These are phyloP conservation scores for Leptinotarsa tumamoca DNA, from an alignment of 2,888 invertebrate species.

Conservation along the genomic window DNA sequence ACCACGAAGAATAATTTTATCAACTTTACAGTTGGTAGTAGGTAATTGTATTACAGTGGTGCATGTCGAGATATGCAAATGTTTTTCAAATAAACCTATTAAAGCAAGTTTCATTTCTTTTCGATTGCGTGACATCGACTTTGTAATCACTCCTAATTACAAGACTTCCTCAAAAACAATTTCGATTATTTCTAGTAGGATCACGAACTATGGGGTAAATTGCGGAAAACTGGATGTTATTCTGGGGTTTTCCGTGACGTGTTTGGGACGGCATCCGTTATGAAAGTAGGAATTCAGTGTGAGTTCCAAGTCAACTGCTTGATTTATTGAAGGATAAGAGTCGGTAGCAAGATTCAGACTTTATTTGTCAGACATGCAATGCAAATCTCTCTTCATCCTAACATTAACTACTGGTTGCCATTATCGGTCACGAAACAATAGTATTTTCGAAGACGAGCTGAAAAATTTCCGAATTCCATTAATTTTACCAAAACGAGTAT, in stretches of 20 bases:
- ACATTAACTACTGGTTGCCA: no score
- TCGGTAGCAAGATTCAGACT: no score
- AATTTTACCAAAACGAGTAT: no score
- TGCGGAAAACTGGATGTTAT: conserved; percentile 4
- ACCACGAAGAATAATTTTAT: conserved; percentile 7
- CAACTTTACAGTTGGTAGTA: conserved; percentile 4
- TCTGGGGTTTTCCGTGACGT: not conserved
- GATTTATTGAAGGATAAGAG: not conserved
- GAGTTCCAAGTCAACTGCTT: not conserved
- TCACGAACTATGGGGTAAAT: conserved; percentile 4
- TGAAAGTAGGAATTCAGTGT: not conserved
- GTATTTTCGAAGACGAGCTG: no score
- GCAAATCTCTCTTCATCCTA: no score
- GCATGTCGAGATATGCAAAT: conserved; percentile 19
- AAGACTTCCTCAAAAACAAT: conserved; percentile 16
- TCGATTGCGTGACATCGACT: conserved; percentile 8
- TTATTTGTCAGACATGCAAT: no score
- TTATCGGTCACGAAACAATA: no score
- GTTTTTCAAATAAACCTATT: conserved; percentile 12
- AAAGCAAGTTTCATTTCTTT: conserved; percentile 2
- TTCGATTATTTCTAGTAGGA: not conserved
- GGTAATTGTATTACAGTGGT: conserved; percentile 7
- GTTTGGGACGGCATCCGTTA: not conserved
- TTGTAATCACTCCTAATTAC: conserved; percentile 1
- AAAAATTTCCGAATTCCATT: no score